A percentile compares a stretch with the other conserved stretches of the same genome.
These are phyloP conservation scores for Molossus alvarezi DNA, from an alignment of 2,797 vertebrate species.

Conservation along the genomic window DNA sequence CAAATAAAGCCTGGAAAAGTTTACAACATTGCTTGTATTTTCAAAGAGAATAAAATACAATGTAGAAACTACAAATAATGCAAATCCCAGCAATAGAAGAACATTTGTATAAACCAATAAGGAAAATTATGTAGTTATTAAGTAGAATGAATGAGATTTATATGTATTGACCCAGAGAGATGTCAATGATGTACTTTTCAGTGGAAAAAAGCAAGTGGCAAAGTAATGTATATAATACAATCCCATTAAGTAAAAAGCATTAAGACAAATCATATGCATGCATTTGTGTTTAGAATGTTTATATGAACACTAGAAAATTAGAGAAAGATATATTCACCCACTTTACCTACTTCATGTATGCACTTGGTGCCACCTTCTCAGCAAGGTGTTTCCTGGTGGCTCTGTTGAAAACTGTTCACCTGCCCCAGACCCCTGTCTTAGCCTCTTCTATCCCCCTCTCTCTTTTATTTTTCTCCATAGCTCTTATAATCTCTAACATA, in stretches of 20 bases:
- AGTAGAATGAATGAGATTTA: neutral
- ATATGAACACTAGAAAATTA: neutral
- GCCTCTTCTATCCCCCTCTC: neutral
- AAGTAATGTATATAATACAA: neutral
- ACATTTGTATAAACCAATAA: neutral
- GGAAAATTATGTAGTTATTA: neutral
- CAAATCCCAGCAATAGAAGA: neutral
- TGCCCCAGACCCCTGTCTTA: neutral
- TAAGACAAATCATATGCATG: neutral
- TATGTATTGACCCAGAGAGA: neutral
- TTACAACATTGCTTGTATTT: neutral
- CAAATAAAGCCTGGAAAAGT: slow-evolving; percentile 20
- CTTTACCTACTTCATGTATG: neutral
- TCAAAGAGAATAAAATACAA: neutral
- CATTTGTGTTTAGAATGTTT: slow-evolving; percentile 24
- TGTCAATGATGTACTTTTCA: too few species aligned
- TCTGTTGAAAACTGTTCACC: neutral
- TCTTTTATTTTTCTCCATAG: neutral
- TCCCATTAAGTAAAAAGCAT: neutral
- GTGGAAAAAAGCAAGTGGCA: neutral
- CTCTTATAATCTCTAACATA: neutral
- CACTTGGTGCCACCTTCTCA: neutral
- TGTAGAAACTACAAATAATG: neutral
- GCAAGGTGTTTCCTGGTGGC: neutral
- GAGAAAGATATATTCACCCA: neutral